Evolutionary conservation across 2,888 invertebrate species (phyloP).

Genomic region (Nomada ferruginata): DNA sequence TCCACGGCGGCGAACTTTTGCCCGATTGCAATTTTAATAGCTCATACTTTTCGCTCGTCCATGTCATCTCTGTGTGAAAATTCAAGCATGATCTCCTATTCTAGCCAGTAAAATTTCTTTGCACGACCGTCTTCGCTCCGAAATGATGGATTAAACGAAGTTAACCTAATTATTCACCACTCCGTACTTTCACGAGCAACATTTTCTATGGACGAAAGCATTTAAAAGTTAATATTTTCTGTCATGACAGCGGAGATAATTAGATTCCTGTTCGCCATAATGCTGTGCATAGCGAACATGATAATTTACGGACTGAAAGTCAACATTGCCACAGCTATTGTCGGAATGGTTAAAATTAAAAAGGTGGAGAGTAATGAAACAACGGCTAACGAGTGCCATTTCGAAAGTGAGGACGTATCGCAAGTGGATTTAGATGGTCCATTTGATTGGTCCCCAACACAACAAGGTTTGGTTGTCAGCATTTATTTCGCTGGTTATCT

Average conservation of each 20-base stretch:
- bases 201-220: no score
- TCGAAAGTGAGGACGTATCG: constrained; percentile 6
- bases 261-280: constrained; percentile 79
- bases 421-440: constrained; percentile 75
- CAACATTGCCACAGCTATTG: constrained; percentile 79
- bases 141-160: no score
- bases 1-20: background rate
- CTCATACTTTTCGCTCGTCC: background rate
- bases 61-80: background rate
- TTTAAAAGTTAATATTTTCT: background rate
- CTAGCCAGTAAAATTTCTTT: background rate
- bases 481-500: constrained; percentile 82
- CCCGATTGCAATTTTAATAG: constrained; percentile 18
- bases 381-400: constrained; percentile 70
- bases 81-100: background rate
- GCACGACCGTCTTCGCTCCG: background rate
- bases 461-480: constrained; percentile 80
- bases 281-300: constrained; percentile 82
- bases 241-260: constrained; percentile 71
- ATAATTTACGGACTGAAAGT: constrained; percentile 82
- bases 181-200: no score
- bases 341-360: constrained; percentile 79
- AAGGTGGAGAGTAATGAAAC: background rate
- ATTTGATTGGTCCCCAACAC: constrained; percentile 77
- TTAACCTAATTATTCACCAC: no score